phyloP scores from a whole-genome alignment of 2,113 vertebrate species.

The Ameiurus melas region DNA sequence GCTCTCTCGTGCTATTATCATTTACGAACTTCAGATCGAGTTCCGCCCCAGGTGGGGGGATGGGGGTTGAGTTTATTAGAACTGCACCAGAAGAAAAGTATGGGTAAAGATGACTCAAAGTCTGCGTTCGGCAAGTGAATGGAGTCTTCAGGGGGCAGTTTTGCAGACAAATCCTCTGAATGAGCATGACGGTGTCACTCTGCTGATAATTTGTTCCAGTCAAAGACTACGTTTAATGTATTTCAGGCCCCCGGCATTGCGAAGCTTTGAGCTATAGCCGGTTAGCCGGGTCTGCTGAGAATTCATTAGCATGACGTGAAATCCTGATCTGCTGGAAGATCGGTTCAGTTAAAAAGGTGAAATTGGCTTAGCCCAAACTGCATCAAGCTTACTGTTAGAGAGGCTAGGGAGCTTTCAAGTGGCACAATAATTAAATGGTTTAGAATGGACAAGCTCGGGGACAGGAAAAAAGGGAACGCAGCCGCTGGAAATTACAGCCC shows the following conservation, averaged over 20 bases:
- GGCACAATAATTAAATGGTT: slow-evolving; percentile 26
- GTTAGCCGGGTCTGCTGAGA: slow-evolving; percentile 10
- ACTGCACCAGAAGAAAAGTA: neutral
- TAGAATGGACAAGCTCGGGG: slow-evolving; percentile 4
- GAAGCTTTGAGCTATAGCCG: slow-evolving; percentile 1
- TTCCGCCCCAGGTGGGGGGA: neutral
- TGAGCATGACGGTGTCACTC: neutral
- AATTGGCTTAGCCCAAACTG: neutral
- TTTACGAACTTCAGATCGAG: slow-evolving; percentile 24
- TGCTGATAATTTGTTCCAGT: slow-evolving; percentile 16
- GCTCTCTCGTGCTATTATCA: slow-evolving; percentile 32
- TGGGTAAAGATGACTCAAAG: neutral
- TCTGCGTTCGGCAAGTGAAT: neutral
- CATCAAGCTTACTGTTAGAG: slow-evolving; percentile 13
- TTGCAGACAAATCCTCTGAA: neutral
- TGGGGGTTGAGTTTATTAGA: neutral
- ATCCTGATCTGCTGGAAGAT: neutral
- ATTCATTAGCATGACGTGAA: slow-evolving; percentile 9
- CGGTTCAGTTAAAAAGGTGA: neutral
- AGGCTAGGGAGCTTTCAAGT: slow-evolving; percentile 23
- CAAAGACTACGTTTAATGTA: slow-evolving; percentile 4
- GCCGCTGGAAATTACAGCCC: slow-evolving; percentile 16
- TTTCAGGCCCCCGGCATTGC: neutral
- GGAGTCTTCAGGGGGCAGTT: slow-evolving; percentile 6
- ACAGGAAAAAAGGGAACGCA: neutral